Evolutionary conservation across 2,113 vertebrate species (phyloP).

Genomic region (Dascyllus trimaculatus): DNA sequence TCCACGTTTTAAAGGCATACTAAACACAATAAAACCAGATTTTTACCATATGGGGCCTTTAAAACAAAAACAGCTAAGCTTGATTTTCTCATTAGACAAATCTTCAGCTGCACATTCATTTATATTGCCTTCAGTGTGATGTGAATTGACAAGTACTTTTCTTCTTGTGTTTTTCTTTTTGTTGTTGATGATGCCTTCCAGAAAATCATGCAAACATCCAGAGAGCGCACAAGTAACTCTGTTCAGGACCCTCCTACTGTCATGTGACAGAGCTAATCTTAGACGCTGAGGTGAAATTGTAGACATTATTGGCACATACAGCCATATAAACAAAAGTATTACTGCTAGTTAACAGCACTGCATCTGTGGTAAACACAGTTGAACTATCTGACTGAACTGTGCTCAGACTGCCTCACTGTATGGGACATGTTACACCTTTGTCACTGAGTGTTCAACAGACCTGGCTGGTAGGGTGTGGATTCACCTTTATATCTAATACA

Average conservation of each 20-base stretch:
- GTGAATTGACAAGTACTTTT: no score
- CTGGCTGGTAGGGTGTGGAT: background rate
- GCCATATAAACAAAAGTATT: slow-evolving; percentile 12
- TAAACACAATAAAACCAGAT: no score
- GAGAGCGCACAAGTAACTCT: no score
- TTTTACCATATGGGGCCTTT: no score
- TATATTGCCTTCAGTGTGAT: no score
- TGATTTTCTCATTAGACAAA: no score
- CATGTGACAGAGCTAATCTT: slow-evolving; percentile 21
- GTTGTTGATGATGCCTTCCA: no score
- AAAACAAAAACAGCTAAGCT: no score
- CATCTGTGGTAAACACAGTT: background rate
- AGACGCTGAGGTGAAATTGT: background rate
- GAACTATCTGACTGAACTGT: background rate
- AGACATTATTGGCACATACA: slow-evolving; percentile 35
- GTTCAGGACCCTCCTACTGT: background rate
- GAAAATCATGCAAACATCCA: no score
- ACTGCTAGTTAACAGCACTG: slow-evolving; percentile 8
- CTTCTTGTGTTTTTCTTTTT: no score
- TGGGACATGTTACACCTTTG: background rate
- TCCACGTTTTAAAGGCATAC: no score
- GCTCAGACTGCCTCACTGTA: background rate
- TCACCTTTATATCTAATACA: background rate
- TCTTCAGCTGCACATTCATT: no score
- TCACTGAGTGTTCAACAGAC: background rate